phyloP scores from a whole-genome alignment of 2,797 vertebrate genomes.

The Urocyon cinereoargenteus region DNA sequence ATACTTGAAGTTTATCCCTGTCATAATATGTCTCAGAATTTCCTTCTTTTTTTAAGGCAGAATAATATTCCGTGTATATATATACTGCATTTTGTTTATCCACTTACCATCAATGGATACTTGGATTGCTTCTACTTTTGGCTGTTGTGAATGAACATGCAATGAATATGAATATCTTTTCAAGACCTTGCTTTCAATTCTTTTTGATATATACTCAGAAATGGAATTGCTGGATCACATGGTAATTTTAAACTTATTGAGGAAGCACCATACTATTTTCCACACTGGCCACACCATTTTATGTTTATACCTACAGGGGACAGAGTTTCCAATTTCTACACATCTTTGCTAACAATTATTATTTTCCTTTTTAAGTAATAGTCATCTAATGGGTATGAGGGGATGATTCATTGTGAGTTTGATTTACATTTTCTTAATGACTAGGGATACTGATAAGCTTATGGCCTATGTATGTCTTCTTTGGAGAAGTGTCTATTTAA shows the following conservation, averaged over 20 bases:
- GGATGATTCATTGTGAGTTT: neutral
- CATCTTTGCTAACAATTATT: neutral
- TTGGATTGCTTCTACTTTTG: neutral
- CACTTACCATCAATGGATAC: neutral
- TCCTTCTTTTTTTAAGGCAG: neutral
- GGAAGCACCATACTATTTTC: neutral
- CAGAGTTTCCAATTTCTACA: neutral
- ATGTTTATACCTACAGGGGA: neutral
- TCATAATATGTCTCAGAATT: neutral
- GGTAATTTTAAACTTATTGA: neutral
- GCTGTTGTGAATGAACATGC: neutral
- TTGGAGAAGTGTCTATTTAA: neutral
- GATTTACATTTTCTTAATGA: neutral
- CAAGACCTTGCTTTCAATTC: neutral
- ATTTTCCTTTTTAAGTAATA: neutral
- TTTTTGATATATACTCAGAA: neutral
- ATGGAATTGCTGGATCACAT: neutral
- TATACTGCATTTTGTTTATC: neutral
- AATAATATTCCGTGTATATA: neutral
- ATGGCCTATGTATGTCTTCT: neutral
- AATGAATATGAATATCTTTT: neutral
- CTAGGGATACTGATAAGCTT: neutral
- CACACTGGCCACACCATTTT: neutral
- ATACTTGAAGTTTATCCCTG: neutral
- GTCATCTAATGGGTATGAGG: neutral